Conservation (phyloP, 2,113 vertebrate species). For the Trematocara nigrifrons region DNA sequence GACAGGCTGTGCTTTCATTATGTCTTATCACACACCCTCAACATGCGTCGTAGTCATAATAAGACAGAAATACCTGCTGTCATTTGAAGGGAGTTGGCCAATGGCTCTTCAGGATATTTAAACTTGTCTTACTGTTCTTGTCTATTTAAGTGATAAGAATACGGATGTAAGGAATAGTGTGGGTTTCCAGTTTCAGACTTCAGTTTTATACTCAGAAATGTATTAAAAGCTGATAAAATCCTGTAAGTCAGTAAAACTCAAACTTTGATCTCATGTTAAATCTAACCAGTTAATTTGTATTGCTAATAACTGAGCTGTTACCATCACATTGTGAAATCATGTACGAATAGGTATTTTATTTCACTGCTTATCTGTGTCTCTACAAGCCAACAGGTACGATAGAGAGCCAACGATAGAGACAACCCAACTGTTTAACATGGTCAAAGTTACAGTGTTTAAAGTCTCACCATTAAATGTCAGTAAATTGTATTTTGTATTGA, state of each 20-base stretch:
- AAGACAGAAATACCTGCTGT: slow-evolving; percentile 29
- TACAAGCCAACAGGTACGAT: not conserved
- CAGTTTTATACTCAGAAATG: not conserved
- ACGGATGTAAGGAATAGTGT: not conserved
- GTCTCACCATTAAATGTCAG: not conserved
- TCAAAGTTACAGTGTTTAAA: not conserved
- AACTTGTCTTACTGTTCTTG: not conserved
- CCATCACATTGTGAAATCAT: not conserved
- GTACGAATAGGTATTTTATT: not conserved
- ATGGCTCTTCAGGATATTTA: not conserved
- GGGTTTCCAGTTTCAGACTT: not conserved
- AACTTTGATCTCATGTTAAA: not conserved
- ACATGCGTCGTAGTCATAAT: slow-evolving; percentile 5
- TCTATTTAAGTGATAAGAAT: not conserved
- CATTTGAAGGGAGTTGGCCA: not conserved
- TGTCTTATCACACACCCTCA: slow-evolving; percentile 9
- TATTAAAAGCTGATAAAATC: not conserved
- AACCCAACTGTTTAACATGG: not conserved
- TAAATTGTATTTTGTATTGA: not conserved
- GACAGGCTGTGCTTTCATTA: slow-evolving; percentile 23
- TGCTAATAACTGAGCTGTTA: not conserved
- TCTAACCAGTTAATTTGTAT: not conserved
- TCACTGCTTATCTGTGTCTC: not conserved
- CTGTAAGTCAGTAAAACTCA: not conserved
- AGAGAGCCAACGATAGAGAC: not conserved